Evolutionary conservation across 2,888 invertebrate species (phyloP), one percentile per base, ranked within the genome.

Genomic region (Elaeidobius kamerunicus): DNA sequence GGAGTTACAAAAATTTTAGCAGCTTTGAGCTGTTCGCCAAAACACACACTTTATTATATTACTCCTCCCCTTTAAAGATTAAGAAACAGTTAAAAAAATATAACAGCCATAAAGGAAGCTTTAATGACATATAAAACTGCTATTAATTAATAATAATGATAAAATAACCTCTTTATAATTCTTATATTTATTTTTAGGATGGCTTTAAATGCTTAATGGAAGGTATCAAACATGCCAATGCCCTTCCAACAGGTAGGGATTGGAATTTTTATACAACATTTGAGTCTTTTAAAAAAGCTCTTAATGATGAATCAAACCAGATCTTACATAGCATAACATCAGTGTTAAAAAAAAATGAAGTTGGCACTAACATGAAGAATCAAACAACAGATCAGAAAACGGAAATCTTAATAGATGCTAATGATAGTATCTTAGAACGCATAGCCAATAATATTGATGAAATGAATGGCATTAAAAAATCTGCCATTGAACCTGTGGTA

Each of bases 391-490:
- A 85, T 42, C 85, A 85, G 59, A 81, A 84, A 67, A 82, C 85
- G 63, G 93, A 94, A 56, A 77, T 88, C 62, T 67, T 95, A 9
- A 76, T 86, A 18, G 92, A 93, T 64, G 83, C 84, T 11, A 94
- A 92, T 74, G 94, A 95, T 73, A 77, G 80, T 39, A 79, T 93
- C 54, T 74, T 94, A 41, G 94, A 95, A 67, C 80, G 85, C 66
- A 83, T 91, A 42, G 87, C 88, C 66, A 82, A 83, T 61, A 76
- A 78, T 65, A 78, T 91, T 61, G 90, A 91, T 68, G 81, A 80
- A 49, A 73, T 84, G 47, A 78, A 77, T 60, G 85, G 86, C 0
- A 73, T 83, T 17, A 74, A 75, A 50, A 79, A 77, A 58, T 76
- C 76, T 60, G 72, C 76, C 40, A 53, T 20, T 32, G 75, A 77